Percentiles rank a stretch among this genome's conserved stretches.
These are phyloP conservation scores for Belgica antarctica DNA, from an alignment of 2,888 invertebrate genomes.

Conservation along the genomic window DNA sequence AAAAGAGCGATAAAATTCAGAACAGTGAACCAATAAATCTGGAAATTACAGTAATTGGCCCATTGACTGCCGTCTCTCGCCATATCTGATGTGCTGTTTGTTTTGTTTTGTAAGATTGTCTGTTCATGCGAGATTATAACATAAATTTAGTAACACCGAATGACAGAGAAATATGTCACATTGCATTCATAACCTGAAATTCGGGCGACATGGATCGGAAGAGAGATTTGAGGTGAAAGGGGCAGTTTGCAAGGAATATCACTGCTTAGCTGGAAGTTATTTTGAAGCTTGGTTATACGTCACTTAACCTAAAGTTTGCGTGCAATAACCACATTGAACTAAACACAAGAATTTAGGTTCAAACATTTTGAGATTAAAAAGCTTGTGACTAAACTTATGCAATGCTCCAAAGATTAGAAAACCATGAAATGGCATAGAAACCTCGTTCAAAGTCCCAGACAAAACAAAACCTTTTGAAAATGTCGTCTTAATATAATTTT, in stretches of 20 bases:
- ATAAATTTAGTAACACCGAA: neutral
- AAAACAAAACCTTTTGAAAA: neutral
- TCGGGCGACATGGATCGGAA: neutral
- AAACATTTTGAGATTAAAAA: no score
- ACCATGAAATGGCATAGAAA: no score
- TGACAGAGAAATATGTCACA: neutral
- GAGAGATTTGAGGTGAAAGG: no score
- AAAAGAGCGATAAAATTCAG: slow-evolving; percentile 25
- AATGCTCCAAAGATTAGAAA: no score
- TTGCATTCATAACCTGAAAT: neutral
- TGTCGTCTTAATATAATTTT: neutral
- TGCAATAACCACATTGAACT: no score
- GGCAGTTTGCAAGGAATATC: no score
- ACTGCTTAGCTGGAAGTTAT: no score
- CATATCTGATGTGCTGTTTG: slow-evolving; percentile 4
- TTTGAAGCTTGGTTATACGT: no score
- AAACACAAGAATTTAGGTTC: no score
- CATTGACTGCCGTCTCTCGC: neutral
- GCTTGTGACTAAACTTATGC: no score
- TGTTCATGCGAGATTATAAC: slow-evolving; percentile 1
- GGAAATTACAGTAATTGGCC: slow-evolving; percentile 39
- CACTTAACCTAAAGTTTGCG: no score
- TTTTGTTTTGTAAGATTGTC: neutral
- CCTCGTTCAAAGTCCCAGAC: no score
- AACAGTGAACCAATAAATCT: slow-evolving; percentile 35